Conservation (phyloP, 1,140 invertebrate genomes). For the Drosophila asahinai region DNA sequence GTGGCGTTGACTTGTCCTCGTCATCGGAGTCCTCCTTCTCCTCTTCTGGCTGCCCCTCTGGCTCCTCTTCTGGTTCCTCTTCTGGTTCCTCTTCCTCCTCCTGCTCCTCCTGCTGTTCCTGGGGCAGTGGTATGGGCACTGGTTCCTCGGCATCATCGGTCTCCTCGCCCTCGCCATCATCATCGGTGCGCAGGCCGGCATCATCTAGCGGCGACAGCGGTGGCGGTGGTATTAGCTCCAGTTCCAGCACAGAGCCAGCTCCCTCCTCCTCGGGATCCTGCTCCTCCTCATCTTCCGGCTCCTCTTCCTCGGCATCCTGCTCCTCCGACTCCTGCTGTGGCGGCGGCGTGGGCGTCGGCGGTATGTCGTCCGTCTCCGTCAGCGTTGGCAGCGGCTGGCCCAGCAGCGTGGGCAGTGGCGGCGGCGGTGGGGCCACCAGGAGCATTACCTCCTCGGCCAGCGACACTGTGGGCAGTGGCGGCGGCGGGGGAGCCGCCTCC, state of each 20-base stretch:
- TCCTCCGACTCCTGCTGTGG: conserved; percentile 59
- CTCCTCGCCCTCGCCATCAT: conserved; percentile 68
- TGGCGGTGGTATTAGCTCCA: conserved; percentile 75
- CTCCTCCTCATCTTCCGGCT: neutral
- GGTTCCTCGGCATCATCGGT: conserved; percentile 61
- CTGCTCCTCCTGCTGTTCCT: conserved; percentile 10
- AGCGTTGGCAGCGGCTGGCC: conserved; percentile 73
- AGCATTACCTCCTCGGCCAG: conserved; percentile 66
- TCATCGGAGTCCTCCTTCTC: conserved; percentile 56
- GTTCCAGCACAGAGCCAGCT: conserved; percentile 67
- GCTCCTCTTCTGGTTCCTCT: conserved; percentile 1
- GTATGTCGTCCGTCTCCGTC: conserved; percentile 79
- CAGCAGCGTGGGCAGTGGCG: conserved; percentile 48
- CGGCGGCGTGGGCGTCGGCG: conserved; percentile 79
- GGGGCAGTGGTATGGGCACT: conserved; percentile 26
- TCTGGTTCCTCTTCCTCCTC: conserved; percentile 5
- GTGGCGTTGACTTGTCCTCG: conserved; percentile 73
- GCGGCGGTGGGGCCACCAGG: conserved; percentile 65
- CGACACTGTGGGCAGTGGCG: conserved; percentile 55
- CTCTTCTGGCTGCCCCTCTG: conserved; percentile 29
- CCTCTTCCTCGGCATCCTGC: conserved; percentile 15
- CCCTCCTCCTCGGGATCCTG: conserved; percentile 30
- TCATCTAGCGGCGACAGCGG: conserved; percentile 72
- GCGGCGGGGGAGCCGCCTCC: conserved; percentile 36
- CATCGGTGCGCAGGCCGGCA: conserved; percentile 63